Evolutionary conservation across 2,888 invertebrate species (phyloP).

Genomic region (Eupeodes latifasciatus): DNA sequence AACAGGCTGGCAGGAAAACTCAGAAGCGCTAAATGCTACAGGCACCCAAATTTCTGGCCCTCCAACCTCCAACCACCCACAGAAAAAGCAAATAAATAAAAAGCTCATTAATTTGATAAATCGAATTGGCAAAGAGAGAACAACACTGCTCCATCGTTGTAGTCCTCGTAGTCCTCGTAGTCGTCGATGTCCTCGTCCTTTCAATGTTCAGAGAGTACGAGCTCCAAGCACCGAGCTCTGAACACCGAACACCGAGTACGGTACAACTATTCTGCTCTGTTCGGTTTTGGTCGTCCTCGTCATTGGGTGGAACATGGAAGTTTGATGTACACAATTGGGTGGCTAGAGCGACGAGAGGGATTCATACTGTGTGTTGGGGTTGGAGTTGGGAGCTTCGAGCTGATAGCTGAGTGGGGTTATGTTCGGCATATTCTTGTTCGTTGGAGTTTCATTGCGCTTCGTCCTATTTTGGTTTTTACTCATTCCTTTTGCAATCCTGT

Average conservation of each 20-base stretch:
- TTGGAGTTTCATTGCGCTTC: conserved; percentile 71
- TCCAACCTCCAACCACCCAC: conserved; percentile 42
- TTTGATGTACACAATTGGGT: conserved; percentile 40
- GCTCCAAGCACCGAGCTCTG: neutral
- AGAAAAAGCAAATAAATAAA: conserved; percentile 82
- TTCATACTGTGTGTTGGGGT: conserved; percentile 1
- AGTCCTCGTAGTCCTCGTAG: neutral
- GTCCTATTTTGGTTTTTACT: conserved; percentile 69
- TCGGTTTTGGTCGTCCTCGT: conserved; percentile 17
- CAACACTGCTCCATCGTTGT: conserved; percentile 35
- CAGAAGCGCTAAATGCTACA: conserved; percentile 60
- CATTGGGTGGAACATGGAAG: conserved; percentile 51
- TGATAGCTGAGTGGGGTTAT: neutral
- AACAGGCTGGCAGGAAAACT: conserved; percentile 74
- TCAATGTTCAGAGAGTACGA: conserved; percentile 32
- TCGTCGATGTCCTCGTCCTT: conserved; percentile 33
- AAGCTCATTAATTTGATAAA: conserved; percentile 83
- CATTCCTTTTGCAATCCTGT: conserved; percentile 68
- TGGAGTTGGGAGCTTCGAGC: neutral
- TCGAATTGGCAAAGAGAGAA: conserved; percentile 78
- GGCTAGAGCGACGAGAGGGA: neutral
- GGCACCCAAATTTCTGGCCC: conserved; percentile 42
- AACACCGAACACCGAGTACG: neutral
- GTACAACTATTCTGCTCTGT: conserved; percentile 38
- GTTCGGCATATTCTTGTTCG: conserved; percentile 43